Evolutionary conservation across 2,113 vertebrate genomes (phyloP).

Genomic region (Pseudonaja textilis): DNA sequence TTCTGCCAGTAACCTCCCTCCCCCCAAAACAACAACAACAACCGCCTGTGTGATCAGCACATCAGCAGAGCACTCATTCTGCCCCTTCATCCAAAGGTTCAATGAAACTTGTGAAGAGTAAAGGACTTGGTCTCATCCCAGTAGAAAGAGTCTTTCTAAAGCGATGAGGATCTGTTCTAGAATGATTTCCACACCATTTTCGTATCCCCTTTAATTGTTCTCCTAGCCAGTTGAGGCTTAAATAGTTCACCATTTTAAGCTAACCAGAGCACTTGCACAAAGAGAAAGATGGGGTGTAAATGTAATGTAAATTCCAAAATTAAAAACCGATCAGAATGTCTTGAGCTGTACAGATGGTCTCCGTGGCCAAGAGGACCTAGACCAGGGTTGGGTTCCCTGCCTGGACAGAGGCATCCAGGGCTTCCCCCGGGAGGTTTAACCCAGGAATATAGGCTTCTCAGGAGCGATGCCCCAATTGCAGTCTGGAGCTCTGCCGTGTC

Average conservation of each 20-base stretch:
- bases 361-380: background rate
- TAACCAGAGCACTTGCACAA: background rate
- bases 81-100: background rate
- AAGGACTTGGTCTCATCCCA: background rate
- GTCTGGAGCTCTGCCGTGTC: background rate
- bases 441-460: background rate
- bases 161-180: background rate
- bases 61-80: background rate
- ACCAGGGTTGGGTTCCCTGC: background rate
- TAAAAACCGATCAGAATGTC: background rate
- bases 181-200: background rate
- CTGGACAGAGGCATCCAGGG: background rate
- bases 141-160: background rate
- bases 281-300: background rate
- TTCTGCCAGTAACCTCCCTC: background rate
- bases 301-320: background rate
- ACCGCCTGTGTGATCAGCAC: background rate
- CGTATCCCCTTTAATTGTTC: background rate
- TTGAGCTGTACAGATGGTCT: background rate
- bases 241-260: background rate
- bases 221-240: background rate
- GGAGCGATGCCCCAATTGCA: background rate
- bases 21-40: background rate
- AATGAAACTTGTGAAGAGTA: background rate
- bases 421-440: background rate